Base-by-base conservation (phyloP, 1,140 invertebrate species). In the Solen grandis region DNA sequence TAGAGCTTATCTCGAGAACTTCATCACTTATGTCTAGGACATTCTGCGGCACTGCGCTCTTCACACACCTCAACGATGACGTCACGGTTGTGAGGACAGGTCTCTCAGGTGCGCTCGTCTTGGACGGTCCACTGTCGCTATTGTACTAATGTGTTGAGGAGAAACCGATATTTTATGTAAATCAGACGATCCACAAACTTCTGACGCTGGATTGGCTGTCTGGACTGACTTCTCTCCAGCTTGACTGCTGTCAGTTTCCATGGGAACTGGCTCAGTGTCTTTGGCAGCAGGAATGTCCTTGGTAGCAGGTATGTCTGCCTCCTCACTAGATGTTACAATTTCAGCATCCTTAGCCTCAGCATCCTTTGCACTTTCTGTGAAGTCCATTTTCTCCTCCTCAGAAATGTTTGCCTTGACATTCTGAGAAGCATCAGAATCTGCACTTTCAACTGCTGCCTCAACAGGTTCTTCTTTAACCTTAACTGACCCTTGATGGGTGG, bases 1-100 rank as follows among this genome's bases (percentile, higher is more conserved):
- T 78, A 25, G 75, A 78, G n/a, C 63, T 62, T 0, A 78, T 78
- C 33, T 78, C 75, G 8, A 78, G 33, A 8, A 78, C 65, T 41
- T 78, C 75, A 19, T 29, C 60, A 41, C 27, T 78, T 16, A 78
- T 78, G n/a, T 78, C 75, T 1, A 52, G 19, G 10, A 52, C 19
- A 27, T 60, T 46, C 4, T 13, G 31, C 22, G 35, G 38, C 29
- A 60, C 60, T 22, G 29, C 63, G 8, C 65, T 31, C 13, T 69
- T 68, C 2, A 66, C 60, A 25, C 54, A 46, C 31, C 52, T 78
- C 25, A 78, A 29, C 46, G 41, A 19, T 46, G 8, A 10, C 8
- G 8, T 19, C 41, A 46, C 41, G 19, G 19, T 46, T n/a, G n/a
- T n/a, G n/a, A n/a, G 41, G 41, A 19, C 41, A 10, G 41, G 41